Percentiles rank a stretch among this genome's conserved stretches.
Evolutionary conservation across 1,140 invertebrate genomes (phyloP).

Genomic region (Littorina saxatilis): DNA sequence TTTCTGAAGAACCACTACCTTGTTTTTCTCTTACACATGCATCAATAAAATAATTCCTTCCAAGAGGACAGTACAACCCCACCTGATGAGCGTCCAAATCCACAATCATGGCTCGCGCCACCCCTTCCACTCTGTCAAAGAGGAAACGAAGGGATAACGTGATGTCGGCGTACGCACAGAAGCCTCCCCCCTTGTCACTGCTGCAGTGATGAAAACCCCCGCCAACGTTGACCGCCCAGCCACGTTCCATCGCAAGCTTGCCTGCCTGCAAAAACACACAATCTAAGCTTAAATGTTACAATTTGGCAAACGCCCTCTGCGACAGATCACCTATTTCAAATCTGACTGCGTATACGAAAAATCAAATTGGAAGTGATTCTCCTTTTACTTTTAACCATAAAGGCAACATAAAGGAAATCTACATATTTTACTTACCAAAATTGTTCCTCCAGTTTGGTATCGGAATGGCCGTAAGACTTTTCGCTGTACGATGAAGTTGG

Average conservation of each 20-base stretch:
- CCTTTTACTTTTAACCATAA: too few relatives aligned
- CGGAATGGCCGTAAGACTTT: slow-evolving; percentile 85
- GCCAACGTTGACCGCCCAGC: slow-evolving; percentile 94
- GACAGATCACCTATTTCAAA: too few relatives aligned
- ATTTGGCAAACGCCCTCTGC: too few relatives aligned
- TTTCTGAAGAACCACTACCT: too few relatives aligned
- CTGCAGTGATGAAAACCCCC: slow-evolving; percentile 88
- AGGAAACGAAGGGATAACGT: slow-evolving; percentile 85
- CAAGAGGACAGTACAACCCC: too few relatives aligned
- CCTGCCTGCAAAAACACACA: slow-evolving; percentile 78
- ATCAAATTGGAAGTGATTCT: too few relatives aligned
- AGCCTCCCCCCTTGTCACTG: slow-evolving; percentile 85
- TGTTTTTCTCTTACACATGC: too few relatives aligned
- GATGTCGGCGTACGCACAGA: slow-evolving; percentile 93
- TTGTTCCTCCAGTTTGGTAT: slow-evolving; percentile 88
- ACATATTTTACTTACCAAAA: slow-evolving; percentile 77
- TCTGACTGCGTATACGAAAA: too few relatives aligned
- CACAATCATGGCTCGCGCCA: slow-evolving; percentile 86
- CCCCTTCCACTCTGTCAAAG: slow-evolving; percentile 76
- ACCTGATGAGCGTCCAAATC: slow-evolving; percentile 92
- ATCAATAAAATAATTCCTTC: too few relatives aligned
- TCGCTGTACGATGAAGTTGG: slow-evolving; percentile 86
- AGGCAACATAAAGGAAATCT: neutral
- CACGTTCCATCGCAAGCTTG: slow-evolving; percentile 86
- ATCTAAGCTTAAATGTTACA: too few relatives aligned